Evolutionary conservation across 1,140 invertebrate genomes (phyloP).

Genomic region (Aphidius ervi): DNA sequence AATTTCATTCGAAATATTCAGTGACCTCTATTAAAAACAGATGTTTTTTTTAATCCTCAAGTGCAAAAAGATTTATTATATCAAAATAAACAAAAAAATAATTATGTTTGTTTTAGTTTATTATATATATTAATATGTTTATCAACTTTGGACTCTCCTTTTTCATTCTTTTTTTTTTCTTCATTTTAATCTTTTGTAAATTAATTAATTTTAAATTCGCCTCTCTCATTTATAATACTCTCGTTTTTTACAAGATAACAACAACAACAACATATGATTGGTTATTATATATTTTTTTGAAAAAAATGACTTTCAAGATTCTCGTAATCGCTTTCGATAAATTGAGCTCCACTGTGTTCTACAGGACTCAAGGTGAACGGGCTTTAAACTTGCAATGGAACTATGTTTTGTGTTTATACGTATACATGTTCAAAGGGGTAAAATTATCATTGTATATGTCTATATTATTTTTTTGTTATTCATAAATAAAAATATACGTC

Average conservation of each 20-base stretch:
- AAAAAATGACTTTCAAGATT: conserved; percentile 1
- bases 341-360: conserved; percentile 43
- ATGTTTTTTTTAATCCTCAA: conserved; percentile 1
- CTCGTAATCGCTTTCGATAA: background rate
- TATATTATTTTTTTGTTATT: background rate
- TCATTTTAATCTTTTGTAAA: too few relatives aligned
- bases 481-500: too few relatives aligned
- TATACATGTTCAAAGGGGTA: conserved; percentile 32
- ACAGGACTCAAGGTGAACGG: conserved; percentile 51
- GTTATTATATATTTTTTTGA: background rate
- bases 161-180: too few relatives aligned
- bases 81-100: background rate
- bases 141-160: too few relatives aligned
- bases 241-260: background rate
- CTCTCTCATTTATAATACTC: background rate
- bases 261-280: background rate
- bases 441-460: conserved; percentile 15
- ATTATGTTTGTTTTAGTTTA: background rate
- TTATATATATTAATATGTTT: background rate
- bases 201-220: too few relatives aligned
- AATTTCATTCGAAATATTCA: conserved; percentile 22
- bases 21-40: conserved; percentile 21
- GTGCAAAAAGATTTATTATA: conserved; percentile 6
- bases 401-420: conserved; percentile 17
- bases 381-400: conserved; percentile 46